These are phyloP conservation scores for Lophotis ruficrista DNA, from an alignment of 2,113 vertebrate genomes.

Conservation along the genomic window DNA sequence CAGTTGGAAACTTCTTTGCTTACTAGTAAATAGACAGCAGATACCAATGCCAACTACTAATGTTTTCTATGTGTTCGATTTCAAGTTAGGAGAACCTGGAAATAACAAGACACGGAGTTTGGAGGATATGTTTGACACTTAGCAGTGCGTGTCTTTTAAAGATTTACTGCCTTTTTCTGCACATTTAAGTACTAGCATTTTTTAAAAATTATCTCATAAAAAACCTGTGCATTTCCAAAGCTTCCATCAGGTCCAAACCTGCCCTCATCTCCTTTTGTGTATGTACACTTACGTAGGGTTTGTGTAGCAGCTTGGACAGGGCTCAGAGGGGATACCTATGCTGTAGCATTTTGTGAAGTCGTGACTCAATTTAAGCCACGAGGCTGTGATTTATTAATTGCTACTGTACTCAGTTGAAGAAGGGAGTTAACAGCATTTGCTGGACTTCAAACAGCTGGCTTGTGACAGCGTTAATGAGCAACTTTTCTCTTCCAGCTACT, in stretches of 20 bases:
- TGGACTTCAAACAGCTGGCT: accelerated
- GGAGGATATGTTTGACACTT: accelerated
- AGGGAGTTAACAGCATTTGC: too few species aligned
- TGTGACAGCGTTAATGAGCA: accelerated
- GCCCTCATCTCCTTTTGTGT: accelerated
- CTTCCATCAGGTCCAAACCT: too few species aligned
- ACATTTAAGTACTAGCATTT: accelerated
- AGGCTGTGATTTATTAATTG: not conserved
- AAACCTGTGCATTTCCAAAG: not conserved
- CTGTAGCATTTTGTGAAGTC: accelerated
- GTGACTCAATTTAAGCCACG: accelerated
- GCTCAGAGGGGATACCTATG: accelerated
- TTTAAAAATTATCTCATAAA: accelerated
- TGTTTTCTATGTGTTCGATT: not conserved
- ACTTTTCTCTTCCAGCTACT: not conserved
- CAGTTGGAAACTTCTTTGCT: not conserved
- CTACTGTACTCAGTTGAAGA: too few species aligned
- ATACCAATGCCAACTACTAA: not conserved
- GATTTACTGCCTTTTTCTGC: not conserved
- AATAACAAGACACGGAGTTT: not conserved
- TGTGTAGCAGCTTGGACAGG: not conserved
- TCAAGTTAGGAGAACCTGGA: not conserved
- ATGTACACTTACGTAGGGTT: accelerated
- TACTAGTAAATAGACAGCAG: not conserved
- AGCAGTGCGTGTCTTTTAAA: not conserved